Base-by-base conservation (phyloP, 2,888 invertebrate genomes). In the Lepidocyrtoides sp. region DNA sequence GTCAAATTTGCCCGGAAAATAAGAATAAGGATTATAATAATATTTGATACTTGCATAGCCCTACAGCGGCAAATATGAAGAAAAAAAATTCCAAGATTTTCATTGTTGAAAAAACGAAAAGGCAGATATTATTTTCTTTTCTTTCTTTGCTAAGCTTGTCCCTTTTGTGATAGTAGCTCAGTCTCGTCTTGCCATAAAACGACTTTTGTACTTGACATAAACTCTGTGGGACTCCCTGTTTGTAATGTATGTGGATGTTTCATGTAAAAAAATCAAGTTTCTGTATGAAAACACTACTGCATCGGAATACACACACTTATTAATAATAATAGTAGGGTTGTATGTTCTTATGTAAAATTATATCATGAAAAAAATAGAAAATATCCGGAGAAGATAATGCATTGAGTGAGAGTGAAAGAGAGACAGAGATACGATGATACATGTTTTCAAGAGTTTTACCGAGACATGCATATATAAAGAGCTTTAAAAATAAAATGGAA, bases 401-500 rank as follows among this genome's bases (percentile, higher is more conserved):
- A 36, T 36, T 36, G 36, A 36, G 36, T 4, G 7, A 36, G 36
- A 36, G 36, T 4, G 7, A 36, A 36, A 36, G 7, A 36, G 36
- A 36, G 36, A 36, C 2, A 36, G 7, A 12, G 20, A 26, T 60
- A 60, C 54, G 54, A 54, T 54, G 54, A 60, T 60, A 26, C 60
- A 60, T 23, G 60, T 10, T 36, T 26, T 66, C 29, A 32, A n/a
- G 20, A 66, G 14, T 66, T 66, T 66, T 20, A 23, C 48, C 36
- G 48, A n/a, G n/a, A 48, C 48, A n/a, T 17, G 48, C 63, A n/a
- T 63, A 57, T 17, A 23, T 44, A 44, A 12, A n/a, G n/a, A 26
- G 23, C 14, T 36, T 77, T 51, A 77, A 77, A 54, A 82, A 44
- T 41, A 26, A 63, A 63, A 63, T 63, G 20, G 60, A 23, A 41